Evolutionary conservation across 2,113 vertebrate genomes (phyloP).

Genomic region (Aphelocoma coerulescens): DNA sequence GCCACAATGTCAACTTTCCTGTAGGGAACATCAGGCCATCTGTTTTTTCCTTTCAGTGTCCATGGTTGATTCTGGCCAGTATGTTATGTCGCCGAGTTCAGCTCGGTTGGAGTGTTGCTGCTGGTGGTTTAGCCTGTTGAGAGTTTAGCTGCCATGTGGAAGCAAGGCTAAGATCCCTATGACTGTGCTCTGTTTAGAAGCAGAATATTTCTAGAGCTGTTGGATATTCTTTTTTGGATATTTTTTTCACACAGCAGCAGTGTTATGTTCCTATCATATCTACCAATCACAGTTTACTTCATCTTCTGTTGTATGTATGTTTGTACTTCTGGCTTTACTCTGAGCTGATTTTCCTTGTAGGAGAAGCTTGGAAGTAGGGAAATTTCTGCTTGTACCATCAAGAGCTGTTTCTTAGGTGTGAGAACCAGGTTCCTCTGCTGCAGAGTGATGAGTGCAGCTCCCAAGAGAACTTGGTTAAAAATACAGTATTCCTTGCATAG

Average conservation of each 20-base stretch:
- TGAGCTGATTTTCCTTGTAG: not conserved
- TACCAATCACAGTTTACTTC: not conserved
- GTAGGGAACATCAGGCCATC: not conserved
- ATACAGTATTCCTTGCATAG: not conserved
- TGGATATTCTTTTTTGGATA: not conserved
- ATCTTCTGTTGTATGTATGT: not conserved
- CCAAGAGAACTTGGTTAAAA: fast-evolving
- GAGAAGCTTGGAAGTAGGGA: not conserved
- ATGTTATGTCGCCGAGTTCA: fast-evolving
- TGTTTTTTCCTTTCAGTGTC: not conserved
- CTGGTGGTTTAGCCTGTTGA: not conserved
- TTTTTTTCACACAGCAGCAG: not conserved
- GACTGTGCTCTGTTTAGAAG: not conserved
- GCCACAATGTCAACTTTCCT: not conserved
- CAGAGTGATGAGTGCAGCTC: not conserved
- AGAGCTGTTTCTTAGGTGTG: not conserved
- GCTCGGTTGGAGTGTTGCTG: not conserved
- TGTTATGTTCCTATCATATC: fast-evolving
- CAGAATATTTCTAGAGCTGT: not conserved
- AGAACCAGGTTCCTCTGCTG: not conserved
- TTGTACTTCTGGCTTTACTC: not conserved
- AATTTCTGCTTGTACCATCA: not conserved
- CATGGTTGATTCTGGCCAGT: not conserved
- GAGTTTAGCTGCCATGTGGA: not conserved
- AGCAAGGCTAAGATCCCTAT: not conserved